These are phyloP conservation scores for Aphidius ervi DNA, from an alignment of 1,140 invertebrate genomes.

Conservation along the genomic window DNA sequence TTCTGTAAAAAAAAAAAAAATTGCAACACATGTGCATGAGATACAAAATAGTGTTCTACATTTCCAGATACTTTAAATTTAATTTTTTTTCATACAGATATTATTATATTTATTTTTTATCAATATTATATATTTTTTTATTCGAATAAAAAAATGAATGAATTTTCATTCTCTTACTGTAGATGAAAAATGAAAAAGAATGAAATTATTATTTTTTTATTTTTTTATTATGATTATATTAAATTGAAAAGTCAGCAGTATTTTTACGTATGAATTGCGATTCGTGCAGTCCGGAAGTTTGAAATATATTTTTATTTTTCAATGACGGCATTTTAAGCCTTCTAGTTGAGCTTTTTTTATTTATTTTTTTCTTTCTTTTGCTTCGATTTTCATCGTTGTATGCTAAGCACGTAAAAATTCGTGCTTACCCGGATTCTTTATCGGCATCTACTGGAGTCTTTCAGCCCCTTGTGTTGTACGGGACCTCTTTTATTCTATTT, in stretches of 20 bases:
- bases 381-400: conserved; percentile 20
- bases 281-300: conserved; percentile 6
- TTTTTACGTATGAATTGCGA: conserved; percentile 3
- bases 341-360: conserved; percentile 7
- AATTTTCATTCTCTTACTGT: no score
- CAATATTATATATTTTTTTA: no score
- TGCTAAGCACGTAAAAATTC: conserved; percentile 43
- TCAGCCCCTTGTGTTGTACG: conserved; percentile 16
- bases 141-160: no score
- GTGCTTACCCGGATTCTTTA: conserved; percentile 37
- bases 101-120: no score
- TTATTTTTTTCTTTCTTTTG: conserved; percentile 12
- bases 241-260: conserved; percentile 21
- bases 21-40: no score
- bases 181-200: no score
- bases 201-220: no score
- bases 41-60: no score
- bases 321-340: conserved; percentile 13
- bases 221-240: neutral
- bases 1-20: no score
- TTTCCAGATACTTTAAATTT: no score
- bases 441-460: conserved; percentile 23
- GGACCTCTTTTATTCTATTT: conserved; percentile 13
- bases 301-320: conserved; percentile 13
- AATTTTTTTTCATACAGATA: no score